Base-by-base conservation (phyloP, 2,797 vertebrate species). In the Falco rusticolus region DNA sequence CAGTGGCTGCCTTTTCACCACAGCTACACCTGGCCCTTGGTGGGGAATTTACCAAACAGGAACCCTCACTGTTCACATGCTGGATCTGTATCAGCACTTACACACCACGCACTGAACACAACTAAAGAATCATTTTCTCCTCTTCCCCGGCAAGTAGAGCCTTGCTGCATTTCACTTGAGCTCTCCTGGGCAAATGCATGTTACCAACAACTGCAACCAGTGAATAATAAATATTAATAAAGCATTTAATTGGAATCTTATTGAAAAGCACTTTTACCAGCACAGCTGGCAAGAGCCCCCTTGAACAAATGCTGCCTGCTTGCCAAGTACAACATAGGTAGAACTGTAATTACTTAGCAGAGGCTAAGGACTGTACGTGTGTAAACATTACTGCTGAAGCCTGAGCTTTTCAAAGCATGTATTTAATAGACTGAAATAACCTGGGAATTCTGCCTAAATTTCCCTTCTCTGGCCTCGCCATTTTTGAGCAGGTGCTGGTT, bases 201-300 rank as follows among this genome's bases (percentile, higher is more conserved):
- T 63, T 66, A 79, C 72, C 54, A 59, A 45, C 37, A 80, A 88
- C 50, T 57, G 64, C 82, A 72, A 86, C 6, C 69, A 71, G 56
- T 34, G 78, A 94, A 76, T 84, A 90, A 89, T 90, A 96, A 96
- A 96, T 95, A 91, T 95, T 95, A 94, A 94, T 92, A 86, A 94
- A 92, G 45, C 20, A n/a, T 89, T 94, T 92, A 78, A 87, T 48
- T 60, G 41, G 57, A 45, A 78, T 91, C 61, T 82, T 64, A 77
- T 48, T 93, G 92, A 81, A 92, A 96, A 80, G 68, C 87, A 74
- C 78, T 93, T 96, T 72, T 47, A 81, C 28, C 22, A 66, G 83
- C 85, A 74, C 59, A 94, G 89, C 80, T 90, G 89, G 91, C 79
- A 86, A 60, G 29, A 91, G 39, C 37, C 51, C 51, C 71, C 84